A percentile compares a stretch with the other conserved stretches of the same genome.
Evolutionary conservation across 2,888 invertebrate species (phyloP).

Genomic region (Onchidella celtica): DNA sequence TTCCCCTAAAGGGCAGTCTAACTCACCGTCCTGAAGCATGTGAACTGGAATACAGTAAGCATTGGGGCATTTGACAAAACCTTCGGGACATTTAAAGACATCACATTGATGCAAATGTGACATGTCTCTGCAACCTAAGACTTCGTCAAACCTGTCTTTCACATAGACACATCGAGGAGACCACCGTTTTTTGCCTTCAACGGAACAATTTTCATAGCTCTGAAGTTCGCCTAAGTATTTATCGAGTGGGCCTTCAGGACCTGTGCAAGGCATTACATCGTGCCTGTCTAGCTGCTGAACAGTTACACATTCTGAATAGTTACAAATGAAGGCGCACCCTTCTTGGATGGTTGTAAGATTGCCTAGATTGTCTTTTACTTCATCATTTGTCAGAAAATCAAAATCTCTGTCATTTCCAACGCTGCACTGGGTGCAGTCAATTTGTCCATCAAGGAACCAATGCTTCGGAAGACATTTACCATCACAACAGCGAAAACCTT

Average conservation of each 20-base stretch:
- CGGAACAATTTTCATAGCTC: background rate
- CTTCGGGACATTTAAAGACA: slow-evolving; percentile 24
- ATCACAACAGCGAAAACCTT: background rate
- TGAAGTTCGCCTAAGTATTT: slow-evolving; percentile 24
- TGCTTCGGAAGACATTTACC: slow-evolving; percentile 34
- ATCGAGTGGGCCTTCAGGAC: slow-evolving; percentile 44
- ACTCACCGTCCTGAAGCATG: slow-evolving; percentile 15
- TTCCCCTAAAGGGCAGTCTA: slow-evolving; percentile 37
- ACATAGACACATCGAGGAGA: slow-evolving; percentile 23
- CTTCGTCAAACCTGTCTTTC: slow-evolving; percentile 30
- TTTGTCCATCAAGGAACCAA: slow-evolving; percentile 34
- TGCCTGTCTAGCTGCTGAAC: background rate
- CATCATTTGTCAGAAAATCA: no score
- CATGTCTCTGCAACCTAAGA: slow-evolving; percentile 32
- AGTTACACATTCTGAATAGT: slow-evolving; percentile 30
- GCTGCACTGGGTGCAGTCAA: slow-evolving; percentile 34
- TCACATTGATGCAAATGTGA: slow-evolving; percentile 24
- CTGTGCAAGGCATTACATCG: slow-evolving; percentile 13
- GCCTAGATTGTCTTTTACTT: no score
- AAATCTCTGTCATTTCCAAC: no score
- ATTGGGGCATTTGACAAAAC: slow-evolving; percentile 22
- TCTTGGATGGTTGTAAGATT: no score
- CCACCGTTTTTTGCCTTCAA: slow-evolving; percentile 10
- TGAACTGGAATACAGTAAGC: slow-evolving; percentile 39
- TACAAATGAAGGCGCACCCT: slow-evolving; percentile 32